Percentiles rank a stretch among this genome's conserved stretches.
These are phyloP conservation scores for Cataglyphis rosenhaueri DNA, from an alignment of 2,888 invertebrate genomes.

Conservation along the genomic window DNA sequence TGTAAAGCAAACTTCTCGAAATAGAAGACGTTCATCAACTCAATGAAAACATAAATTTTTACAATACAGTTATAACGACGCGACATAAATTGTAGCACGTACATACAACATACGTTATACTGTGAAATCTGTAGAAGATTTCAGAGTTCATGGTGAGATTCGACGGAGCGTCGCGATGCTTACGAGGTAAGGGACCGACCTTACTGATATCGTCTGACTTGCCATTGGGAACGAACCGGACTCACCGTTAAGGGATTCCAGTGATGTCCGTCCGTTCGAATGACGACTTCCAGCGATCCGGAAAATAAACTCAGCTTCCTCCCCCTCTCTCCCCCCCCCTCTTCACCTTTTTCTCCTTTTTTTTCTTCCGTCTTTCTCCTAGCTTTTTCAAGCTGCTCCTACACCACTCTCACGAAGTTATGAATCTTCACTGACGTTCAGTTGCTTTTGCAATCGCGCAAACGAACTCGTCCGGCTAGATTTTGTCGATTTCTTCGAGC, in stretches of 20 bases:
- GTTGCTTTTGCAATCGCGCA: constrained; percentile 45
- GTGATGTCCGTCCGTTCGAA: constrained; percentile 78
- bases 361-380: constrained; percentile 51
- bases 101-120: constrained; percentile 3
- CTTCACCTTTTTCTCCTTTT: constrained; percentile 46
- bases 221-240: constrained; percentile 73
- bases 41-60: not conserved
- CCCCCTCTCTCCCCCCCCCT: too few species aligned
- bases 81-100: constrained; percentile 46
- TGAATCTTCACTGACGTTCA: constrained; percentile 65
- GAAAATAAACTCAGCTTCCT: constrained; percentile 76
- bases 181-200: constrained; percentile 58
- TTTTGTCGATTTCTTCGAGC: constrained; percentile 50
- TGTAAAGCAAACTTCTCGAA: not conserved
- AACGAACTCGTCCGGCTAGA: constrained; percentile 50
- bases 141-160: constrained; percentile 12
- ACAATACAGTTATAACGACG: not conserved
- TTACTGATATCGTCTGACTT: constrained; percentile 65
- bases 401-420: constrained; percentile 62
- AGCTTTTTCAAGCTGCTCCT: constrained; percentile 9
- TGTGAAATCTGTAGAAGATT: constrained; percentile 39
- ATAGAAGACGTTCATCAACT: not conserved
- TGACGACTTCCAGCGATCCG: constrained; percentile 80
- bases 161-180: constrained; percentile 54
- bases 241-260: constrained; percentile 79